Percentiles rank a stretch among this genome's conserved stretches.
Conservation (phyloP, 2,888 invertebrate genomes). For the Acanthosepion lycidas region DNA sequence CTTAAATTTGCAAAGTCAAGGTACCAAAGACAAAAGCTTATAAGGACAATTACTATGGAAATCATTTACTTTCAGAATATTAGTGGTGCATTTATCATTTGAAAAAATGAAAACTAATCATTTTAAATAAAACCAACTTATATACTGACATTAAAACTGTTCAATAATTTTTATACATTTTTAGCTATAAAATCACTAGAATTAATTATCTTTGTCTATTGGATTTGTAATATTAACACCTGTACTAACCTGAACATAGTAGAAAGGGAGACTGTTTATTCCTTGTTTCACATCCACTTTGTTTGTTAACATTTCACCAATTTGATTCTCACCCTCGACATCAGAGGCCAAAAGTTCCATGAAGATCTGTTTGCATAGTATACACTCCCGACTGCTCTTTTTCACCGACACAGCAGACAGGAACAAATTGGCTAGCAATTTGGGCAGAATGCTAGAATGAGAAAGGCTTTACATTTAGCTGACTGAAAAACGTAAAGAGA, state of each 20-base stretch:
- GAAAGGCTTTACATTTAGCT: background rate
- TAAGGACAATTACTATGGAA: no score
- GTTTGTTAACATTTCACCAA: conserved; percentile 44
- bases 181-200: no score
- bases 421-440: conserved; percentile 56
- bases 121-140: no score
- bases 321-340: conserved; percentile 50
- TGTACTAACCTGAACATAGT: conserved; percentile 55
- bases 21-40: no score
- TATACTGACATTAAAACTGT: no score
- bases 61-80: no score
- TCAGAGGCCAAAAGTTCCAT: conserved; percentile 59
- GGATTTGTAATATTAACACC: no score
- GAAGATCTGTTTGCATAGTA: conserved; percentile 62
- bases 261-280: conserved; percentile 52
- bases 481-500: background rate
- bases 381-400: conserved; percentile 58
- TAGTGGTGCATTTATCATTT: no score
- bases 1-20: no score
- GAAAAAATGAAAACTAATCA: no score
- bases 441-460: conserved; percentile 55
- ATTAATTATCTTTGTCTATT: no score
- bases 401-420: conserved; percentile 54
- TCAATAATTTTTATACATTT: no score
- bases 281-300: conserved; percentile 48